Evolutionary conservation across 2,113 vertebrate genomes (phyloP).

Genomic region (Corythornis madagascariensis): DNA sequence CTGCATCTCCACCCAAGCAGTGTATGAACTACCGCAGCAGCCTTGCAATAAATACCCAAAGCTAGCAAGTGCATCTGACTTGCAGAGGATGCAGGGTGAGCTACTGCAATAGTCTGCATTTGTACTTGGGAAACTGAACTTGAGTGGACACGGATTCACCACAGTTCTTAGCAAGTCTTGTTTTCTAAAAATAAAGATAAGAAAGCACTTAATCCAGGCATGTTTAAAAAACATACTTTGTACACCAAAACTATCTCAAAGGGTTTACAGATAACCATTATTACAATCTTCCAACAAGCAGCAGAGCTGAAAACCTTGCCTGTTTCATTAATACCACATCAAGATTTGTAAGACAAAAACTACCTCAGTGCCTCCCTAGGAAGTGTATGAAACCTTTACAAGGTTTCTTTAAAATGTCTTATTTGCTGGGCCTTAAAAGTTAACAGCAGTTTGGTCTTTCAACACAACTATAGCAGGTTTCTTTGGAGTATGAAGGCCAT

Average conservation of each 20-base stretch:
- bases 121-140: background rate
- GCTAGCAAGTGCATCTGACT: background rate
- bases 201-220: background rate
- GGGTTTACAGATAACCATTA: background rate
- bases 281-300: background rate
- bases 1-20: background rate
- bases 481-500: background rate
- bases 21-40: background rate
- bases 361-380: background rate
- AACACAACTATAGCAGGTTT: background rate
- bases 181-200: background rate
- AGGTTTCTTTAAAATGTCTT: background rate
- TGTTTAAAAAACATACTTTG: background rate
- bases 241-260: background rate
- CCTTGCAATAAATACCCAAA: background rate
- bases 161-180: background rate
- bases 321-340: background rate
- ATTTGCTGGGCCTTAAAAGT: constrained; percentile 6
- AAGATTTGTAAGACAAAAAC: background rate
- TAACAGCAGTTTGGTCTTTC: constrained; percentile 2
- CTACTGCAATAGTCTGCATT: background rate
- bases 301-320: background rate
- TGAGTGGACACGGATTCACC: background rate
- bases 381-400: background rate
- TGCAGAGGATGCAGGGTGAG: background rate